These are phyloP conservation scores for Euphonia xanthogaster DNA, from an alignment of 2,797 vertebrate genomes.

Conservation along the genomic window DNA sequence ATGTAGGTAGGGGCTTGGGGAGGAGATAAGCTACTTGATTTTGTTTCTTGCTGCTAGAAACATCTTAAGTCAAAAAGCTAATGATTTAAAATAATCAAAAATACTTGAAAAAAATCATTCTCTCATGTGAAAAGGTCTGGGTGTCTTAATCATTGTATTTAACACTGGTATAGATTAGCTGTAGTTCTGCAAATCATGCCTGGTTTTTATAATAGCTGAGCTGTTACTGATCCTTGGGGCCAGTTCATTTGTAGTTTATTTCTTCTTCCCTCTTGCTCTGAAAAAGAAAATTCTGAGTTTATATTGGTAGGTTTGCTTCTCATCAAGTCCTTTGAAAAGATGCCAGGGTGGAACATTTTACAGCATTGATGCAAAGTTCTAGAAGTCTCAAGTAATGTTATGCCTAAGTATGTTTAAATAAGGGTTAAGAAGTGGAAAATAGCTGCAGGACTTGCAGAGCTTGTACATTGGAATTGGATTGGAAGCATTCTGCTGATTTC, in stretches of 20 bases:
- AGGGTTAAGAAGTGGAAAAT: not conserved
- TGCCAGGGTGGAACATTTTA: not conserved
- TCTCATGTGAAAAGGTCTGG: not conserved
- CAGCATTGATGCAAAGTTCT: not conserved
- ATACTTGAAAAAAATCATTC: not conserved
- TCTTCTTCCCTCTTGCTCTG: not conserved
- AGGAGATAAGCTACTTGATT: not conserved
- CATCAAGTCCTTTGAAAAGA: not conserved
- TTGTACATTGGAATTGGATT: not conserved
- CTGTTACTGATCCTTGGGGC: not conserved
- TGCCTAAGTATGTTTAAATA: not conserved
- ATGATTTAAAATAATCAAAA: not conserved
- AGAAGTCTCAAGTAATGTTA: not conserved
- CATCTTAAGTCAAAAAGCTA: not conserved
- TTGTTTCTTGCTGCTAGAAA: not conserved
- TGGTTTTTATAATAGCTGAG: not conserved
- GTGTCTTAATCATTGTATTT: not conserved
- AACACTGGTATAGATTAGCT: not conserved
- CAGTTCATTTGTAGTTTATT: not conserved
- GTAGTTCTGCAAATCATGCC: not conserved
- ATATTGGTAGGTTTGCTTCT: not conserved
- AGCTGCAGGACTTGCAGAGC: not conserved
- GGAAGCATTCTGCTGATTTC: not conserved
- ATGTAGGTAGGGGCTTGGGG: too few species aligned
- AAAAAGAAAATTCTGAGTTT: not conserved